Percentiles rank a stretch among this genome's conserved stretches.
Evolutionary conservation across 2,888 invertebrate genomes (phyloP).

Genomic region (Eupeodes latifasciatus): DNA sequence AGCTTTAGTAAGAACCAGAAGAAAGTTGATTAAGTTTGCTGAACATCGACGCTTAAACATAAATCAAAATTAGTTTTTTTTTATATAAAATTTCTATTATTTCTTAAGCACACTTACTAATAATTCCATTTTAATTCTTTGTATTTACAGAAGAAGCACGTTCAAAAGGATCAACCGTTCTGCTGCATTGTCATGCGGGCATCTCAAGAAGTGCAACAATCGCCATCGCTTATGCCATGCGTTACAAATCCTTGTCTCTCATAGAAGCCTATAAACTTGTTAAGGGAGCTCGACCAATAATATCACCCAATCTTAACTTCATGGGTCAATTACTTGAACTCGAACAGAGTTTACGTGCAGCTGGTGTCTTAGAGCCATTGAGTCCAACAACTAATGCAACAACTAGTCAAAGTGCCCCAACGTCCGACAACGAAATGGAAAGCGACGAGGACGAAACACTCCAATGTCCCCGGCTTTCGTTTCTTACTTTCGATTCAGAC

Average conservation of each 20-base stretch:
- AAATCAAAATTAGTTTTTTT: not conserved
- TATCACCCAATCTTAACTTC: slow-evolving; percentile 97
- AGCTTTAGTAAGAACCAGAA: too few species aligned
- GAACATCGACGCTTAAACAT: not conserved
- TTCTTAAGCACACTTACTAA: not conserved
- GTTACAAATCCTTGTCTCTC: slow-evolving; percentile 92
- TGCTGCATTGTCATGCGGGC: slow-evolving; percentile 98
- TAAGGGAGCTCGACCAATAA: slow-evolving; percentile 93
- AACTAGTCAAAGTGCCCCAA: slow-evolving; percentile 68
- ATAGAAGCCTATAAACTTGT: slow-evolving; percentile 95
- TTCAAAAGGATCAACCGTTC: slow-evolving; percentile 86
- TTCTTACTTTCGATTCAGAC: slow-evolving; percentile 62
- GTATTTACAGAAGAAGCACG: slow-evolving; percentile 84
- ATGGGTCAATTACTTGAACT: slow-evolving; percentile 95
- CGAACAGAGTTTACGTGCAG: slow-evolving; percentile 88
- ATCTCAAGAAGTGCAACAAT: slow-evolving; percentile 97
- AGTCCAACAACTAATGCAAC: slow-evolving; percentile 77
- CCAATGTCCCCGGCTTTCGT: slow-evolving; percentile 55
- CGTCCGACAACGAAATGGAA: slow-evolving; percentile 77
- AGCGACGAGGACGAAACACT: slow-evolving; percentile 76
- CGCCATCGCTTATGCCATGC: slow-evolving; percentile 97
- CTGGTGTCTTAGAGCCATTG: slow-evolving; percentile 81
- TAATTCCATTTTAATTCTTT: slow-evolving; percentile 33
- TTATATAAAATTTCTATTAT: not conserved
- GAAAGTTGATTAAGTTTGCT: too few species aligned